Conservation (phyloP, 2,113 vertebrate genomes). For the Phalacrocorax pelagicus region DNA sequence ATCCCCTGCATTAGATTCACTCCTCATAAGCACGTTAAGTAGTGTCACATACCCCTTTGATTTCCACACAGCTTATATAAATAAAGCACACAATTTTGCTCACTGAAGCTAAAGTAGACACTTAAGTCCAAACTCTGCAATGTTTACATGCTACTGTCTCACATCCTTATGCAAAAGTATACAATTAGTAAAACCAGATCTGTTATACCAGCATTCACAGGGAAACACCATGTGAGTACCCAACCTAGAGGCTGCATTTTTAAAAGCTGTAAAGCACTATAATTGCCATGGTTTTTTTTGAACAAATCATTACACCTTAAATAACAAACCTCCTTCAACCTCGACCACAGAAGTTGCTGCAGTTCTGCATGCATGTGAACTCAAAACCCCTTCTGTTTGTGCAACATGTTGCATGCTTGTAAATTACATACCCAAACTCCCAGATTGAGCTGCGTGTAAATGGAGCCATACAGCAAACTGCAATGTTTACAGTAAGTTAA, state of each 20-base stretch:
- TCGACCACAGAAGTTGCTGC: background rate
- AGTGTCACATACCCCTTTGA: background rate
- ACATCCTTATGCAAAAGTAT: fast-evolving
- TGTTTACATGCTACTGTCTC: background rate
- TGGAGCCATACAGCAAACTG: background rate
- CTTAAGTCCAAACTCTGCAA: background rate
- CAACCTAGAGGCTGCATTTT: background rate
- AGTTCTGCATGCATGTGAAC: background rate
- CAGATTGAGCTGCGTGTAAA: background rate
- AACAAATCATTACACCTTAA: background rate
- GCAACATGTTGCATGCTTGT: background rate
- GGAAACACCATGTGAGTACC: background rate
- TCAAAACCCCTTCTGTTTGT: background rate
- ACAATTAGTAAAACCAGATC: background rate
- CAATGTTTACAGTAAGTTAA: background rate
- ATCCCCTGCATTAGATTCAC: too few species aligned
- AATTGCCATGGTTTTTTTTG: background rate
- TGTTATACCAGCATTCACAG: background rate
- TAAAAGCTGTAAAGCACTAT: background rate
- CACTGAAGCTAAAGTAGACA: background rate
- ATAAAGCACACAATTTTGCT: background rate
- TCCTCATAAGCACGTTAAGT: background rate
- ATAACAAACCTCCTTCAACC: background rate
- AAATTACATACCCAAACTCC: background rate
- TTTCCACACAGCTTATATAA: background rate